Base-by-base conservation (phyloP, 2,888 invertebrate species). In the Boloria euphrosyne region DNA sequence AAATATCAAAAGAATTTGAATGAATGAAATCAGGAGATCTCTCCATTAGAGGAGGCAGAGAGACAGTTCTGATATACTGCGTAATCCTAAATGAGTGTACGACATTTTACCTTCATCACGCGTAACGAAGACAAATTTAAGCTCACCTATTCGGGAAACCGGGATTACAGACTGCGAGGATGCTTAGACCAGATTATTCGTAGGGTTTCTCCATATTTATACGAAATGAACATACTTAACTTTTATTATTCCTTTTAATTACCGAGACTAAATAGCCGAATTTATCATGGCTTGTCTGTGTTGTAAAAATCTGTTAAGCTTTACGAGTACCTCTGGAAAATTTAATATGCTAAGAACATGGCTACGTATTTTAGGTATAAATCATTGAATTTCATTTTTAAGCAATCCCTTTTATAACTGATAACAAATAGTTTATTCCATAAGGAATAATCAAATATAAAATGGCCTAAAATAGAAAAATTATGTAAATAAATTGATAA, bases 111-210 rank as follows among this genome's bases (percentile, higher is more conserved):
- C 79, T 78, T 74, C 75, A 77, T 80, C 78, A 76, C 65, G 71
- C 64, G 67, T 74, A 86, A 89, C 86, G 86, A 89, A 89, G 88
- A 90, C 86, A 86, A 88, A 89, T 90, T 75, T 86, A 85, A 86
- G 80, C 82, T 73, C 69, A 77, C 74, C 78, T 76, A 74, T 73
- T 73, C 72, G 70, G 71, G 68, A 67, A 65, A 72, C 72, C 72
- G 70, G 76, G 78, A 76, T 76, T 75, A 76, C 67, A 64, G 71
- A 73, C 66, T 63, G 65, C 66, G 66, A 65, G 58, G 62, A 58
- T 67, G 54, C 66, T 68, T 58, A 38, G 58, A 67, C 69, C 69
- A 73, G 68, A 76, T 65, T 65, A 65, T 59, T 52, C 46, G n/a
- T 18, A 50, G 55, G 63, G 46, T 31, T 47, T 27, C 52, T 58